These are phyloP conservation scores for Liopterus haemorrhoidalis DNA, from an alignment of 2,888 invertebrate genomes.

Conservation along the genomic window DNA sequence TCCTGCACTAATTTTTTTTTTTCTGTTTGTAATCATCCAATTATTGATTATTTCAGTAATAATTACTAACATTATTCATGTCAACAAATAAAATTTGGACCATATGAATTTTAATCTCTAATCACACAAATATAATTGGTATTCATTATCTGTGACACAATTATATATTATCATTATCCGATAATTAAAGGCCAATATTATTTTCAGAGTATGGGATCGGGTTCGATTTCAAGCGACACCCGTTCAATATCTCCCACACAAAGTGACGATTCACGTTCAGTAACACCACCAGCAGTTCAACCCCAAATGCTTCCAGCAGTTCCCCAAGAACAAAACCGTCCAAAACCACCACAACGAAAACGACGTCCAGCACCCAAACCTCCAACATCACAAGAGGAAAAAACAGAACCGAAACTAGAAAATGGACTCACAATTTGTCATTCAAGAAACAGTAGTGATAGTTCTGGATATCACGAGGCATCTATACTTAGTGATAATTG, in stretches of 20 bases:
- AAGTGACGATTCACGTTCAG: slow-evolving; percentile 52
- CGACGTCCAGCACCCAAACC: slow-evolving; percentile 56
- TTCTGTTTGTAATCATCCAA: no score
- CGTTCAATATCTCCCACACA: slow-evolving; percentile 54
- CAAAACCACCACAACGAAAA: slow-evolving; percentile 51
- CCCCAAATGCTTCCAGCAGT: slow-evolving; percentile 34
- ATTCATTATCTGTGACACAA: neutral
- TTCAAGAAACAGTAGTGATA: slow-evolving; percentile 67
- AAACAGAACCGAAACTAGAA: slow-evolving; percentile 29
- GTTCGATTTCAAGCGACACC: slow-evolving; percentile 44
- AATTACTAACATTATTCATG: neutral
- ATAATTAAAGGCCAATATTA: slow-evolving; percentile 1
- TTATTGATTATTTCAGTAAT: neutral
- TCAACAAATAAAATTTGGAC: neutral
- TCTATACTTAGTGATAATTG: slow-evolving; percentile 59
- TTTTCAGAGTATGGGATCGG: slow-evolving; percentile 43
- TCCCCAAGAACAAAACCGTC: slow-evolving; percentile 42
- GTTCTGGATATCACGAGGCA: slow-evolving; percentile 66
- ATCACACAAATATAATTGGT: neutral
- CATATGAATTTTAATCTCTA: neutral
- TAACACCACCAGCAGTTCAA: slow-evolving; percentile 42
- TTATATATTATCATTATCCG: neutral
- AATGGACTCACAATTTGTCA: slow-evolving; percentile 53
- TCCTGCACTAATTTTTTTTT: no score
- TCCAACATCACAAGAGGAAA: slow-evolving; percentile 37